phyloP scores from a whole-genome alignment of 2,888 invertebrate species.

The Strigamia transsilvanica region DNA sequence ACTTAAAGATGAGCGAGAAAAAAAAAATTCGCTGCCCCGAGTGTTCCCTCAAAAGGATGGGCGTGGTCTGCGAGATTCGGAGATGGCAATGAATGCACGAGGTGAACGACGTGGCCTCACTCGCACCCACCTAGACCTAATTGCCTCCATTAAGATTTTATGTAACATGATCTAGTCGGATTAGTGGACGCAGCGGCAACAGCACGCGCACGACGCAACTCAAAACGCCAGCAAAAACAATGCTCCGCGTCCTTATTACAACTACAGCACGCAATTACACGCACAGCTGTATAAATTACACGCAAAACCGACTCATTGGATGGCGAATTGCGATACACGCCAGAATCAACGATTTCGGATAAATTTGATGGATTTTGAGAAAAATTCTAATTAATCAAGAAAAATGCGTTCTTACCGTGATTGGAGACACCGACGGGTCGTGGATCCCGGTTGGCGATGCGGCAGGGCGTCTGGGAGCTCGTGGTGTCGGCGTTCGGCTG shows the following conservation, averaged over 20 bases:
- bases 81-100: neutral
- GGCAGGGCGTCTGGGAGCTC: constrained; percentile 6
- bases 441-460: constrained; percentile 32
- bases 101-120: neutral
- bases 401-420: constrained; percentile 23
- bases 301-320: no score
- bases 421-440: neutral
- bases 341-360: neutral
- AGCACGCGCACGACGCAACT: neutral
- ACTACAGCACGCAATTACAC: no score
- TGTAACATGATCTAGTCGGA: constrained; percentile 50
- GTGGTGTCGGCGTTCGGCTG: constrained; percentile 31
- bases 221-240: neutral
- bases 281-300: no score
- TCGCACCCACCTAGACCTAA: constrained; percentile 8
- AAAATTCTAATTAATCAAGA: neutral
- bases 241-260: neutral
- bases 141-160: constrained; percentile 53
- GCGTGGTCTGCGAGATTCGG: neutral
- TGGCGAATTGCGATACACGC: neutral
- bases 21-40: neutral
- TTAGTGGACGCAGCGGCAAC: constrained; percentile 42
- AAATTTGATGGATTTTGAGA: neutral
- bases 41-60: neutral
- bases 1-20: neutral